Evolutionary conservation across 2,888 invertebrate genomes (phyloP).

Genomic region (Leptinotarsa peninsularis): DNA sequence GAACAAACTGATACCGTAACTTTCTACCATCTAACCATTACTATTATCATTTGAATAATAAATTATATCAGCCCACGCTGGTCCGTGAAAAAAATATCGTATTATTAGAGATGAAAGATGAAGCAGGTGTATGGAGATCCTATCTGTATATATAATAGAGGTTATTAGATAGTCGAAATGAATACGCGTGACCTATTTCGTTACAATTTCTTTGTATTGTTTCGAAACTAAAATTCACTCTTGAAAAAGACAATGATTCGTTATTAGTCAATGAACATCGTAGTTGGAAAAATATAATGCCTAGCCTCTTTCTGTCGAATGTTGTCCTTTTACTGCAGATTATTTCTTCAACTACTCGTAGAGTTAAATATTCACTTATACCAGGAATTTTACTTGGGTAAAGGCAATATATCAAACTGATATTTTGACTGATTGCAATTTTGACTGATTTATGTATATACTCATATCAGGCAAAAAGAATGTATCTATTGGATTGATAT

Average conservation of each 20-base stretch:
- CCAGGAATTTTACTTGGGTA: no score
- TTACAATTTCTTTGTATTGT: slow-evolving; percentile 4
- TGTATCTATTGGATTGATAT: no score
- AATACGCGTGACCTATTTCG: slow-evolving; percentile 35
- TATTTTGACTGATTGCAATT: no score
- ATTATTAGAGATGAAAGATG: slow-evolving; percentile 35
- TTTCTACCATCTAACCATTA: slow-evolving; percentile 35
- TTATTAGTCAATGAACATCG: slow-evolving; percentile 1
- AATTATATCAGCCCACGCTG: slow-evolving; percentile 41
- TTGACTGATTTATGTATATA: no score
- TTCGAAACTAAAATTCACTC: background rate
- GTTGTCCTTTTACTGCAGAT: background rate
- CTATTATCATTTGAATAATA: slow-evolving; percentile 37
- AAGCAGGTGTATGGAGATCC: slow-evolving; percentile 40
- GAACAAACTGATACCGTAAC: slow-evolving; percentile 19
- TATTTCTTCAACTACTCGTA: no score
- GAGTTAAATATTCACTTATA: no score
- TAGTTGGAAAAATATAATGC: background rate
- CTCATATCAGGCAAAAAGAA: no score
- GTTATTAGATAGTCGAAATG: slow-evolving; percentile 34
- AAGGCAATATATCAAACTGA: no score
- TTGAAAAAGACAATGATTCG: background rate
- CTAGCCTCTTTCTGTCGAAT: background rate
- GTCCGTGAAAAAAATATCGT: slow-evolving; percentile 26
- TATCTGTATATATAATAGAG: slow-evolving; percentile 35